Conservation (phyloP, 2,888 invertebrate species). For the Thecocarcelia acutangulata region DNA sequence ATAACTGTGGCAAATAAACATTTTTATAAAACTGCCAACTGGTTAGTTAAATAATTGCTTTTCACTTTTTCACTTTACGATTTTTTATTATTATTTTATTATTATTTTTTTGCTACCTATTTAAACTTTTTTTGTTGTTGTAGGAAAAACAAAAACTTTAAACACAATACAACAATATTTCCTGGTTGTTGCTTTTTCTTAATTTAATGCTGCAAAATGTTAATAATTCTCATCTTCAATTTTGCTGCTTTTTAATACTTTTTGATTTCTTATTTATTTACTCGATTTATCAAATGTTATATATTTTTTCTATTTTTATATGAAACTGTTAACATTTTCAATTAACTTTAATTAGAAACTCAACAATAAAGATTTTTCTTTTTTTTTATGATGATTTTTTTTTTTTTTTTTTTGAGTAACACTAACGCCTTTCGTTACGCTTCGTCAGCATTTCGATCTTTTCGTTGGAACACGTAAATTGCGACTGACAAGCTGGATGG, state of each 20-base stretch:
- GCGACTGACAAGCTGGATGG: conserved; percentile 56
- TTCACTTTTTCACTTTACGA: conserved; percentile 61
- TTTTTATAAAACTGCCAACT: conserved; percentile 64
- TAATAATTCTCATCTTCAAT: conserved; percentile 6
- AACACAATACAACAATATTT: conserved; percentile 39
- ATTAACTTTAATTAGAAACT: conserved; percentile 48
- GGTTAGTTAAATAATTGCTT: conserved; percentile 66
- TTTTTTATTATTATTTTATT: conserved; percentile 37
- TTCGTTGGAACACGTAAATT: conserved; percentile 68
- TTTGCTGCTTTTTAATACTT: conserved; percentile 26
- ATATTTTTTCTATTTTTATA: conserved; percentile 11
- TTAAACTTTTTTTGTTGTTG: conserved; percentile 43
- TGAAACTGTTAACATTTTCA: conserved; percentile 27
- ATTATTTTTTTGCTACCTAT: conserved; percentile 20
- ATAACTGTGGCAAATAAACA: conserved; percentile 24
- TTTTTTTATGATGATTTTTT: conserved; percentile 37
- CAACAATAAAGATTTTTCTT: conserved; percentile 35
- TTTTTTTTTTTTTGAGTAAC: conserved; percentile 49
- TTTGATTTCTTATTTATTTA: conserved; percentile 29
- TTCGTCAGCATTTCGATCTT: conserved; percentile 67
- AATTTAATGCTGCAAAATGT: conserved; percentile 22
- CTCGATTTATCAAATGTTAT: conserved; percentile 34
- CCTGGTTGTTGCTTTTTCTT: conserved; percentile 44
- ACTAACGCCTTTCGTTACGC: conserved; percentile 67
- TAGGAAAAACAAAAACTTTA: conserved; percentile 53